Evolutionary conservation across 2,888 invertebrate species (phyloP).

Genomic region (Phyllotreta cruciferae): DNA sequence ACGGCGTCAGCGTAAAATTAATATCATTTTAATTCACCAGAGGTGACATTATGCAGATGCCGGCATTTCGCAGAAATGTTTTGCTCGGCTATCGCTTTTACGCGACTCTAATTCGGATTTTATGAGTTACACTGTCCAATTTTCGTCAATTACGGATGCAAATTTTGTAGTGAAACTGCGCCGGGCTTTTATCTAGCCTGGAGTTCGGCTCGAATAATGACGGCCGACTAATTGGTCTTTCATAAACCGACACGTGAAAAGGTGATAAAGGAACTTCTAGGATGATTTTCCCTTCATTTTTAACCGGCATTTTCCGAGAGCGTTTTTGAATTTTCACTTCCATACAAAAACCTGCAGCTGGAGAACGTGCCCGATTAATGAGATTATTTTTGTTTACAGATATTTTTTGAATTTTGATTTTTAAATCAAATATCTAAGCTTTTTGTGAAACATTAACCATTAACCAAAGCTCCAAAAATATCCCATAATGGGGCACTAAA

Average conservation of each 20-base stretch:
- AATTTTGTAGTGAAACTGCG: constrained; percentile 20
- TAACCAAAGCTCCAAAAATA: too few species aligned
- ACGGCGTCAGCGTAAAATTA: constrained; percentile 46
- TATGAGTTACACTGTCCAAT: constrained; percentile 29
- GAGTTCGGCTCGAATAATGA: constrained; percentile 18
- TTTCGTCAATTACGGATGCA: constrained; percentile 31
- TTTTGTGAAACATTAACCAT: too few species aligned
- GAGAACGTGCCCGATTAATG: too few species aligned
- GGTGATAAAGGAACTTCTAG: background rate
- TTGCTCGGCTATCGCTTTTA: constrained; percentile 27
- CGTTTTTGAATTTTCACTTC: background rate
- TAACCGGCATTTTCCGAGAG: background rate
- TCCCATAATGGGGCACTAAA: too few species aligned
- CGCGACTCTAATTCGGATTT: constrained; percentile 28
- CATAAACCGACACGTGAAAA: constrained; percentile 18
- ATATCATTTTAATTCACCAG: constrained; percentile 45
- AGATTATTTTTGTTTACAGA: too few species aligned
- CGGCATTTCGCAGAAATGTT: constrained; percentile 30
- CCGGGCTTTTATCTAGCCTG: constrained; percentile 17
- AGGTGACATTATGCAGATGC: constrained; percentile 37
- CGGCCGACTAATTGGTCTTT: constrained; percentile 25
- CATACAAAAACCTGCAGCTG: background rate
- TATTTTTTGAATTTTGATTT: too few species aligned
- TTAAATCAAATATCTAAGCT: too few species aligned
- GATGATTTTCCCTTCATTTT: constrained; percentile 15